Evolutionary conservation across 2,888 invertebrate species (phyloP), one percentile per base, ranked within the genome.

Genomic region (Saturnia japonica): DNA sequence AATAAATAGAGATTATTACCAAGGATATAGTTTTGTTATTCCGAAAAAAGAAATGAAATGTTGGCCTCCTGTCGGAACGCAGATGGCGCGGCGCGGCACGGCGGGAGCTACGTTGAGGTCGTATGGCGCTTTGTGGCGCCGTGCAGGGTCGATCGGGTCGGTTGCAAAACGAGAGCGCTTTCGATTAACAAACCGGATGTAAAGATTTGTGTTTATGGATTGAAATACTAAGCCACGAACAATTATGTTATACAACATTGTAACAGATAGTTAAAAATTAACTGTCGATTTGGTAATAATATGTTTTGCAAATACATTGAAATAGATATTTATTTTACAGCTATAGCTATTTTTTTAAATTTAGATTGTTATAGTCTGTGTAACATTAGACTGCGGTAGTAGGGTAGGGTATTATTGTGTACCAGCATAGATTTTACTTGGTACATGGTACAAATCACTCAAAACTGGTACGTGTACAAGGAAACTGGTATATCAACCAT

Each of bases 161-260:
- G 11, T 57, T 57, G 57, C 57, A 64, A 40, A 64, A 40, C 40
- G 40, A 40, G 6, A 0, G 28, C 40, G 40, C 40, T 64, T 64
- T 64, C 64, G 64, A 64, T 40, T 64, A 64, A 40, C 64, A 40
- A 40, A 40, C 19, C 64, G 64, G 34, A 64, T 34, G 40, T 64
- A 57, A 57, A 57, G 57, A 57, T 57, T 14, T 57, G 34, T 64
- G 22, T 64, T 64, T 64, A 64, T 64, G 9, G 34, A 16, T 40
- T 40, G 34, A 34, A n/a, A 19, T 40, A 40, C 8, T 40, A 40
- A 40, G 40, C 11, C 40, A 40, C 40, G 25, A 57, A 25, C 57
- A 57, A 25, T 14, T 19, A 16, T 64, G 40, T 40, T n/a, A 64
- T 64, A 6, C 11, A 64, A 57, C 25, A 57, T 28, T 16, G 34